A percentile compares a stretch with the other conserved stretches of the same genome.
These are phyloP conservation scores for Rhyzopertha dominica DNA, from an alignment of 1,140 invertebrate species.

Conservation along the genomic window DNA sequence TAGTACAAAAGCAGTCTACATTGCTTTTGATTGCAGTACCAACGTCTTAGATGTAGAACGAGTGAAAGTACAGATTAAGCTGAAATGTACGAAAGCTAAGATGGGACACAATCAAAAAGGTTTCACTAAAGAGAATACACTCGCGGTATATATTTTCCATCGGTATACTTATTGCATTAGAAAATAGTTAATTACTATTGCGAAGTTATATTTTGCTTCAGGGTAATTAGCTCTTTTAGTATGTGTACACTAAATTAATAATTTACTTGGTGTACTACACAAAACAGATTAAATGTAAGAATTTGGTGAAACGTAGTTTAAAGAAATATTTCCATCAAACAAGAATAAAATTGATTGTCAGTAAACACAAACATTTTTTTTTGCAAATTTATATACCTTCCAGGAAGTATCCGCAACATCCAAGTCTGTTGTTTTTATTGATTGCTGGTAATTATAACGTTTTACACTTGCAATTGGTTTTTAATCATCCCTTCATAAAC, in stretches of 20 bases:
- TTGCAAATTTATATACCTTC: too few relatives aligned
- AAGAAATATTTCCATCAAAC: too few relatives aligned
- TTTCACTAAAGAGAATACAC: neutral
- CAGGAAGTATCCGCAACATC: too few relatives aligned
- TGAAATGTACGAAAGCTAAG: conserved; percentile 5
- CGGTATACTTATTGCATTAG: neutral
- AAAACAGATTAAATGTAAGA: conserved; percentile 1
- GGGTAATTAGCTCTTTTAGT: neutral
- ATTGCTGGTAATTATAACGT: too few relatives aligned
- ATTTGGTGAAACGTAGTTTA: too few relatives aligned
- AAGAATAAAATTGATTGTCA: too few relatives aligned
- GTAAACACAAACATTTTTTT: too few relatives aligned
- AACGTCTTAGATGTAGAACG: neutral
- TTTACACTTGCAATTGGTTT: too few relatives aligned
- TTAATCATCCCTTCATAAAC: too few relatives aligned
- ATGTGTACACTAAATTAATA: neutral
- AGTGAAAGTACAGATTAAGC: neutral
- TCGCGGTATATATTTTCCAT: neutral
- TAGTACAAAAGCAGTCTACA: neutral
- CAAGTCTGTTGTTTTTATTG: too few relatives aligned
- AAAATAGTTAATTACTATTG: neutral
- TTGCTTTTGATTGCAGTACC: neutral
- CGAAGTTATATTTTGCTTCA: neutral
- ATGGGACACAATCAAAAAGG: neutral
- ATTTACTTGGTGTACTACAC: neutral